Conservation (phyloP, 2,888 invertebrate species). For the Hirtodrosophila alboralis region DNA sequence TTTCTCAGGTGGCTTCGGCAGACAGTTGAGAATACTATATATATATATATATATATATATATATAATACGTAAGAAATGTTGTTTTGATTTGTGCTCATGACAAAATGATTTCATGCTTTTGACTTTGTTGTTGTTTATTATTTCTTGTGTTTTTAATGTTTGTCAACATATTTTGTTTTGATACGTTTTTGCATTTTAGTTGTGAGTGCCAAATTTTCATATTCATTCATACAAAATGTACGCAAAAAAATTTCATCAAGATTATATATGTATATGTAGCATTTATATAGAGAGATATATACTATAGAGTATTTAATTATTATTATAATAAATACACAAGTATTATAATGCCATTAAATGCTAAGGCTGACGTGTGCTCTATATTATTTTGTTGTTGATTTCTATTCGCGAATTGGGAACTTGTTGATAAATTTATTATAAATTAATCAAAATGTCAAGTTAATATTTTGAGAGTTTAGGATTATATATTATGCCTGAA, state of each 20-base stretch:
- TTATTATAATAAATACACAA: conserved; percentile 33
- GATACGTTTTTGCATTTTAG: conserved; percentile 35
- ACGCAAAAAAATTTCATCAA: conserved; percentile 32
- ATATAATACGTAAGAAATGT: conserved; percentile 38
- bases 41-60: not conserved
- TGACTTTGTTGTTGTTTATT: conserved; percentile 12
- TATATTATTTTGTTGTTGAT: not conserved
- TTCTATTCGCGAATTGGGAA: no score
- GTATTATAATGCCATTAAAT: conserved; percentile 38
- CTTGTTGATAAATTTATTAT: no score
- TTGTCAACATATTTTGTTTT: conserved; percentile 51
- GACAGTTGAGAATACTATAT: conserved; percentile 4
- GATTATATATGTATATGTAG: conserved; percentile 5
- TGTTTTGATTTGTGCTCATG: conserved; percentile 56
- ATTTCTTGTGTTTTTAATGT: not conserved
- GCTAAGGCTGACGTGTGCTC: conserved; percentile 28
- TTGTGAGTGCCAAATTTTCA: conserved; percentile 46
- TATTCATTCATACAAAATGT: conserved; percentile 60
- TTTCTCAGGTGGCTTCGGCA: conserved; percentile 30
- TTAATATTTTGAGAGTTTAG: no score
- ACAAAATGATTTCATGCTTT: conserved; percentile 54
- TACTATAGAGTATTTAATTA: conserved; percentile 9
- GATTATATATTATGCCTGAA: no score
- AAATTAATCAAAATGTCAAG: no score
- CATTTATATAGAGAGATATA: not conserved